phyloP scores from a whole-genome alignment of 2,888 invertebrate genomes.

The Orthosia cruda region DNA sequence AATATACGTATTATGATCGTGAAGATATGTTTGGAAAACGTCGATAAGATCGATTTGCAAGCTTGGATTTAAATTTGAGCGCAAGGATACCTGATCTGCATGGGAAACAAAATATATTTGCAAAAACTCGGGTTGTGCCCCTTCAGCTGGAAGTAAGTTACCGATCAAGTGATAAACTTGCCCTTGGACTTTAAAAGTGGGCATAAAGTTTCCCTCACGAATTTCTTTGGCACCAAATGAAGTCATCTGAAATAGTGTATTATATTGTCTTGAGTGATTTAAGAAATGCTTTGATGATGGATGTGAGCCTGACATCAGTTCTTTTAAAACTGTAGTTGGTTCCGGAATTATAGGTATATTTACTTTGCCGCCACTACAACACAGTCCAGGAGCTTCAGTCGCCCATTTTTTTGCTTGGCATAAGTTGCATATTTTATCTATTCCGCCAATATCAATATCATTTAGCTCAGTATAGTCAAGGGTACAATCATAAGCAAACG shows the following conservation, averaged over 20 bases:
- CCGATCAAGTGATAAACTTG: neutral
- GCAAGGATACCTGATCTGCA: neutral
- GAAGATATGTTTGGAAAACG: too few species aligned
- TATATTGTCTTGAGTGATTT: too few species aligned
- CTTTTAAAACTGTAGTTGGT: neutral
- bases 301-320: constrained; percentile 4
- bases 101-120: too few species aligned
- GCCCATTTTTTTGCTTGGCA: constrained; percentile 53
- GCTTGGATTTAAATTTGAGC: neutral
- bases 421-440: constrained; percentile 58
- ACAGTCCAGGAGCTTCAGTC: constrained; percentile 57
- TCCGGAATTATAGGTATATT: constrained; percentile 1
- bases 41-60: too few species aligned
- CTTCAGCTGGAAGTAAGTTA: too few species aligned
- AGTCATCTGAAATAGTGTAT: too few species aligned
- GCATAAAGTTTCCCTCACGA: constrained; percentile 17
- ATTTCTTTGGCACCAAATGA: neutral
- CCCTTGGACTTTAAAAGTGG: too few species aligned
- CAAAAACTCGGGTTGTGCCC: too few species aligned
- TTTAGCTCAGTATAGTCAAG: constrained; percentile 6
- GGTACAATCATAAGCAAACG: too few species aligned
- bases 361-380: constrained; percentile 2
- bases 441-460: constrained; percentile 49
- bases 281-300: neutral
- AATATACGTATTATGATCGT: too few species aligned